These are phyloP conservation scores for Drosophila pegasa DNA, from an alignment of 2,888 invertebrate genomes.

Conservation along the genomic window DNA sequence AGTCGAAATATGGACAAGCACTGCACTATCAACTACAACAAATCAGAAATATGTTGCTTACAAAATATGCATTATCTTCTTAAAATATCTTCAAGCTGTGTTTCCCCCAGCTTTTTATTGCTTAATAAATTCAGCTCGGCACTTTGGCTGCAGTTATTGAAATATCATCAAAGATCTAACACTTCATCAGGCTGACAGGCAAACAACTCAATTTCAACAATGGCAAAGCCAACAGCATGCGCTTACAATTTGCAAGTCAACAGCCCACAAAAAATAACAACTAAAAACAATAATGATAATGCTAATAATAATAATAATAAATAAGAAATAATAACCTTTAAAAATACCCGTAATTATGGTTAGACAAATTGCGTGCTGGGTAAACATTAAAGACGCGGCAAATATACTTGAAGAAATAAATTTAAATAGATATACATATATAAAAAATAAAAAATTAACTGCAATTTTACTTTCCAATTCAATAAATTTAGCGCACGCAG, in stretches of 20 bases:
- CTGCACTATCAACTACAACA: no score
- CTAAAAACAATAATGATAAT: conserved; percentile 29
- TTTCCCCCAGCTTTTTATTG: not conserved
- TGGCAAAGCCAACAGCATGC: not conserved
- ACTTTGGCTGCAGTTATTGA: not conserved
- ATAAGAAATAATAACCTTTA: conserved; percentile 31
- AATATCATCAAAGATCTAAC: conserved; percentile 3
- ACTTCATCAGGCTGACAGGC: conserved; percentile 9
- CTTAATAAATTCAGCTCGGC: not conserved
- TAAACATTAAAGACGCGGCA: conserved; percentile 47
- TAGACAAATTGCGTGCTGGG: conserved; percentile 61
- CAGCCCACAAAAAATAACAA: conserved; percentile 34
- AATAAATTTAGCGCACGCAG: conserved; percentile 71
- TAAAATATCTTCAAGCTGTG: not conserved
- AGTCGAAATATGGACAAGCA: no score
- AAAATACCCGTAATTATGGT: conserved; percentile 55
- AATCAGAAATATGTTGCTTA: no score
- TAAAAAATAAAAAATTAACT: conserved; percentile 51
- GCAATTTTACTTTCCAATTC: conserved; percentile 77
- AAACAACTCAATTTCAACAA: conserved; percentile 4
- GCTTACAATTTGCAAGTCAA: conserved; percentile 49
- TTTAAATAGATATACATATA: conserved; percentile 62
- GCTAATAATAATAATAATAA: conserved; percentile 17
- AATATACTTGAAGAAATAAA: conserved; percentile 67
- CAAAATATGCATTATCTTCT: no score